Percentiles rank a stretch among this genome's conserved stretches.
These are phyloP conservation scores for Silurus asotus DNA, from an alignment of 2,113 vertebrate species.

Conservation along the genomic window DNA sequence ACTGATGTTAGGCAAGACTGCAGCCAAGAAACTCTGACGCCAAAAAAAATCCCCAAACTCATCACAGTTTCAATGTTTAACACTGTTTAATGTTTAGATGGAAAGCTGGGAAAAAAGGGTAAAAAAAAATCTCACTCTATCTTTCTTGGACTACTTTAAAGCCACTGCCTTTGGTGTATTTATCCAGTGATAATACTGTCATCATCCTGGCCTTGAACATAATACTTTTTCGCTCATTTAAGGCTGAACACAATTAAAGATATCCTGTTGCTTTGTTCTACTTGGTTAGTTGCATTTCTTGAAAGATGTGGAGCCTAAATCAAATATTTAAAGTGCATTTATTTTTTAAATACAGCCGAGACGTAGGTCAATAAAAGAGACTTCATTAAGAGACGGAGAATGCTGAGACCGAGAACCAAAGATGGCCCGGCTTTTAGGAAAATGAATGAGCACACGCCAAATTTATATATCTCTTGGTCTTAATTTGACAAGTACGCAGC, in stretches of 20 bases:
- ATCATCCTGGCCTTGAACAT: neutral
- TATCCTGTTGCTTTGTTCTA: neutral
- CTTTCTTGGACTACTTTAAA: neutral
- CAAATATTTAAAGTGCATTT: neutral
- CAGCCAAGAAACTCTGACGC: neutral
- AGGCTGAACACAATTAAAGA: neutral
- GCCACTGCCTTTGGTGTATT: neutral
- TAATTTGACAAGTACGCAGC: neutral
- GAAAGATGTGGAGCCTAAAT: neutral
- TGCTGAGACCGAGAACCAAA: constrained; percentile 7
- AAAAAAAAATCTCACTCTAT: neutral
- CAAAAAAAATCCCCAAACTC: neutral
- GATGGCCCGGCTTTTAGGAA: constrained; percentile 12
- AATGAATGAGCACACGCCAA: neutral
- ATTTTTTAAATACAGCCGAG: neutral
- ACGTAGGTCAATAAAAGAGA: constrained; percentile 6
- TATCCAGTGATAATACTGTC: constrained; percentile 10
- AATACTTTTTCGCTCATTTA: neutral
- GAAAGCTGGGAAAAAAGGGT: neutral
- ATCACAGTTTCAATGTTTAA: neutral
- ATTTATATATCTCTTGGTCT: neutral
- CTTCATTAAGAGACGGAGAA: constrained; percentile 16
- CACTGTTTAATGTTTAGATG: neutral
- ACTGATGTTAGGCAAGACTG: neutral
- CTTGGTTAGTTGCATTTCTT: neutral